Base-by-base conservation (phyloP, 2,797 vertebrate species). In the Tokudaia tokunoshimensis region DNA sequence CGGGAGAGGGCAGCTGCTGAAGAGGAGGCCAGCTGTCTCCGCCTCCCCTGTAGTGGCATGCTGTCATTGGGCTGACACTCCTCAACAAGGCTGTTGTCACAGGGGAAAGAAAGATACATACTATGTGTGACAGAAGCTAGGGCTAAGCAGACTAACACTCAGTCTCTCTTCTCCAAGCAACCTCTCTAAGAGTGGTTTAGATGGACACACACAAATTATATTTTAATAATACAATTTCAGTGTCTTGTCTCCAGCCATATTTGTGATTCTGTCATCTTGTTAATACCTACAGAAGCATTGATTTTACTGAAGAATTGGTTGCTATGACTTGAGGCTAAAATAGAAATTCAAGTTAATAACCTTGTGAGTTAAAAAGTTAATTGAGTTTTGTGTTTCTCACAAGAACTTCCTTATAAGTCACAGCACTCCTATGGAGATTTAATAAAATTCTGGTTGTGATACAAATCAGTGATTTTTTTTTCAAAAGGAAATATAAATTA, bases 271-370 rank as follows among this genome's bases (percentile, higher is more conserved):
- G 26, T 78, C n/a, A 52, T 80, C 65, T 34, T 92, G 7, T 83
- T 92, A 91, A 29, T 79, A 80, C 10, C 79, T 89, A 13, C 22
- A 76, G 22, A 37, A 86, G 34, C 34, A 55, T 55, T 72, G 47
- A 55, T 50, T 24, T 85, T 85, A 31, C 52, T 86, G 34, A 70
- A 47, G 31, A 2, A 6, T 17, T 52, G 47, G 3, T 26, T 52
- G 63, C 31, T 29, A 90, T 94, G 37, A 82, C 85, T 95, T 85
- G n/a, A 94, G 59, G 76, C 72, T 93, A 91, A 96, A 95, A 84
- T 94, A 92, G 34, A 91, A 94, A 61, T 92, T 37, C 22, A 95
- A 93, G 52, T 92, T 61, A 63, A 85, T 94, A 80, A 92, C 24
- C 78, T 83, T 72, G 20, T 29, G 2, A 74, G 26, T 85, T 84